These are phyloP conservation scores for Coenobita brevimanus DNA, from an alignment of 1,140 invertebrate genomes.

Conservation along the genomic window DNA sequence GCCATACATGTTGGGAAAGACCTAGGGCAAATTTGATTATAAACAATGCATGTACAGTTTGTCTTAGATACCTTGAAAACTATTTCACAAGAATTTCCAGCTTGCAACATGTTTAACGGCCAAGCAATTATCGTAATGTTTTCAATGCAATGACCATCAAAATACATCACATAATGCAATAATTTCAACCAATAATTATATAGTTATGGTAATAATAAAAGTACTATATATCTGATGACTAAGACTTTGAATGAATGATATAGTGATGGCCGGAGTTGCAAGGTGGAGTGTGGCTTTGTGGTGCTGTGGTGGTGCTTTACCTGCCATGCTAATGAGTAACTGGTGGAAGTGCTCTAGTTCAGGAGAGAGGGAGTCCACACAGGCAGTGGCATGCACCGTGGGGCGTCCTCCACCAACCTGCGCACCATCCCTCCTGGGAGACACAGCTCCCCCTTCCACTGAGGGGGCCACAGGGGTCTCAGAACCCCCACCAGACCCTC, in stretches of 20 bases:
- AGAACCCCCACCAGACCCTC: slow-evolving; percentile 48
- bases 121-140: too few relatives aligned
- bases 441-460: slow-evolving; percentile 61
- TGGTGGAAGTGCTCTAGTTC: slow-evolving; percentile 78
- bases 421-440: slow-evolving; percentile 70
- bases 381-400: slow-evolving; percentile 75
- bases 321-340: slow-evolving; percentile 76
- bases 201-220: slow-evolving; percentile 11
- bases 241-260: background rate
- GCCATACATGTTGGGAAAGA: slow-evolving; percentile 51
- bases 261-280: slow-evolving; percentile 24
- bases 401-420: slow-evolving; percentile 73
- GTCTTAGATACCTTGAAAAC: slow-evolving; percentile 30
- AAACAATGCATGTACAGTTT: background rate
- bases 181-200: too few relatives aligned
- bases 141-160: too few relatives aligned
- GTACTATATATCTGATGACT: background rate
- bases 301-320: slow-evolving; percentile 62
- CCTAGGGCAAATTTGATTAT: slow-evolving; percentile 28
- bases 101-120: slow-evolving; percentile 39
- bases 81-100: slow-evolving; percentile 46
- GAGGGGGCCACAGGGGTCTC: slow-evolving; percentile 53
- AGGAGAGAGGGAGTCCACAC: slow-evolving; percentile 75
- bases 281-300: slow-evolving; percentile 63
- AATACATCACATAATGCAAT: too few relatives aligned